A percentile compares a stretch with the other conserved stretches of the same genome.
Evolutionary conservation across 2,113 vertebrate species (phyloP).

Genomic region (Sturnus vulgaris): DNA sequence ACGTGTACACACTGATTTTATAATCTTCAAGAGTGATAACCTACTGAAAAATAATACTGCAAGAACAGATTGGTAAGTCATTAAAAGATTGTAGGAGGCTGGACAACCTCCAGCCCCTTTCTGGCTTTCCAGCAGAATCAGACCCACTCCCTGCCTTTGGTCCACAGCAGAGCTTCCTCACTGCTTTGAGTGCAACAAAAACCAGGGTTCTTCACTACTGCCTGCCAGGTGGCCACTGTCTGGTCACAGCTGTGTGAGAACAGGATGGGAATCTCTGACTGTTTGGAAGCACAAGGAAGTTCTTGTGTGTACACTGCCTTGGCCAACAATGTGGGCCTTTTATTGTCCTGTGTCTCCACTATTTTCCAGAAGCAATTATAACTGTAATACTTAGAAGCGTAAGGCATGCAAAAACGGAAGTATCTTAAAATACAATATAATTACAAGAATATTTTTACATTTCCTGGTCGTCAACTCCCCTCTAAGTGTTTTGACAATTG

Average conservation of each 20-base stretch:
- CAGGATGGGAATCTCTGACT: neutral
- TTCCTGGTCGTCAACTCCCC: neutral
- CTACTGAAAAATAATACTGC: neutral
- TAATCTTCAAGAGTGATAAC: neutral
- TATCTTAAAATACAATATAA: neutral
- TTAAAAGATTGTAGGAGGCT: neutral
- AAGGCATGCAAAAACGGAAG: neutral
- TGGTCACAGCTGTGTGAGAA: neutral
- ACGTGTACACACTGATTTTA: neutral
- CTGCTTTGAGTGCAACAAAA: neutral
- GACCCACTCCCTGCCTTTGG: neutral
- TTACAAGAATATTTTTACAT: neutral
- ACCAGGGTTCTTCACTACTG: neutral
- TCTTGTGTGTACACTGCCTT: neutral
- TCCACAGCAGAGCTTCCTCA: neutral
- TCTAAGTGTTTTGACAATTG: neutral
- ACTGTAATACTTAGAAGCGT: neutral
- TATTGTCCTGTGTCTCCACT: neutral
- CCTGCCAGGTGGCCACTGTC: neutral
- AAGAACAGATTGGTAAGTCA: neutral
- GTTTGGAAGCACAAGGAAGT: neutral
- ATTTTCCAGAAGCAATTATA: neutral
- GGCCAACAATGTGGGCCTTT: neutral
- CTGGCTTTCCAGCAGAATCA: neutral
- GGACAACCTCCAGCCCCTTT: neutral